Evolutionary conservation across 2,888 invertebrate genomes (phyloP), one percentile per base, ranked within the genome.

Genomic region (Agrotis exclamationis): DNA sequence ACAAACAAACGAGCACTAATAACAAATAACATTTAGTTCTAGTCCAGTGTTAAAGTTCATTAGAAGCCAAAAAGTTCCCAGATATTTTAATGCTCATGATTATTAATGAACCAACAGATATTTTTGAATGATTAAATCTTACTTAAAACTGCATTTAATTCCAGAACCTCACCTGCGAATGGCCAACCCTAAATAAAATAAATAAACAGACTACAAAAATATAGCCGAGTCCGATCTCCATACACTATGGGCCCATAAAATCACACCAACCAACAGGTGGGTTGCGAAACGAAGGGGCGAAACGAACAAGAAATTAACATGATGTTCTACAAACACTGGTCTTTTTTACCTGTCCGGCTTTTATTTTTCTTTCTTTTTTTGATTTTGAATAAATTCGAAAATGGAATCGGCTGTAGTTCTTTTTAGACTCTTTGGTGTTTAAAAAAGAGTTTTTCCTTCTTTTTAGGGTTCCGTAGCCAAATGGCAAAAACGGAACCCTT

Each of bases 221-320:
- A 72, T 20, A 48, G 51, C 45, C 44, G 54, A 65, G 14, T 47
- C 47, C 67, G 44, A 44, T 59, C 28, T 53, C 50, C 67, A 67
- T 71, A 76, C 79, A 59, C 56, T 56, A 65, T 51, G 59, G 54
- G n/a, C 33, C 67, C 59, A 70, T 78, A 83, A 86, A 87, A 87
- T 87, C 86, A 79, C 72, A 70, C 65, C 77, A 59, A 1, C 18
- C 80, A 87, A 88, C 88, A 88, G 88, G 88, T 88, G 88, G 83
- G 53, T 58, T 71, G 66, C 80, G 57, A 76, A 76, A 64, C 74
- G 76, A 75, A 79, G 84, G 81, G 79, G 78, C 76, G 74, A 71
- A 80, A 79, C 68, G 75, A 82, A 80, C 82, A 75, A 85, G 79
- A 47, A 75, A 80, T 82, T 79, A 79, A 74, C 79, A 79, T 74